A percentile compares a stretch with the other conserved stretches of the same genome.
phyloP scores from a whole-genome alignment of 2,113 vertebrate species.

The Rhadina sibilatrix region DNA sequence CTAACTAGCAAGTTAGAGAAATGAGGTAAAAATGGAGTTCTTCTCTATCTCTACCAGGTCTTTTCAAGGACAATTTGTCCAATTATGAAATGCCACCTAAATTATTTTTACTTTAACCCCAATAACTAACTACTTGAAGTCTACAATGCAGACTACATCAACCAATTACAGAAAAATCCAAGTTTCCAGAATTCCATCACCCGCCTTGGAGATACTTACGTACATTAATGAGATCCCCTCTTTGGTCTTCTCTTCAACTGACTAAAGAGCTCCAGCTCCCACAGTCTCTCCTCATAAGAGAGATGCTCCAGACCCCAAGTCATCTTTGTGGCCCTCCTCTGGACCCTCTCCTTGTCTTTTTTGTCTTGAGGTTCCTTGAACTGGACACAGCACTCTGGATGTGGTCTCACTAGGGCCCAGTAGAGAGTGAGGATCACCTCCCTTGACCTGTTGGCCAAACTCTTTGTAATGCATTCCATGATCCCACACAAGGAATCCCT shows the following conservation, averaged over 20 bases:
- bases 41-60: too few species aligned
- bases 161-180: too few species aligned
- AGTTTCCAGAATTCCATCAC: too few species aligned
- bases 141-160: too few species aligned
- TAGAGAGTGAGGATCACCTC: neutral
- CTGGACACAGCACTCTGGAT: neutral
- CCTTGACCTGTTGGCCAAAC: neutral
- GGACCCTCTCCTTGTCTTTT: neutral
- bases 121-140: too few species aligned
- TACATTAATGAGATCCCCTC: neutral
- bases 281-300: neutral
- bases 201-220: rapidly evolving
- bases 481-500: neutral
- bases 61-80: too few species aligned
- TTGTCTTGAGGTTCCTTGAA: neutral
- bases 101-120: too few species aligned
- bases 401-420: neutral
- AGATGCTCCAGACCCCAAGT: neutral
- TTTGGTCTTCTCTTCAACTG: neutral
- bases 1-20: too few species aligned
- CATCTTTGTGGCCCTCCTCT: neutral
- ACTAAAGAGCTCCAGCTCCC: neutral
- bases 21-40: too few species aligned
- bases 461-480: neutral
- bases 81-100: too few species aligned